Evolutionary conservation across 1,140 invertebrate genomes (phyloP), one percentile per base, ranked within the genome.

Genomic region (Lithobius niger): DNA sequence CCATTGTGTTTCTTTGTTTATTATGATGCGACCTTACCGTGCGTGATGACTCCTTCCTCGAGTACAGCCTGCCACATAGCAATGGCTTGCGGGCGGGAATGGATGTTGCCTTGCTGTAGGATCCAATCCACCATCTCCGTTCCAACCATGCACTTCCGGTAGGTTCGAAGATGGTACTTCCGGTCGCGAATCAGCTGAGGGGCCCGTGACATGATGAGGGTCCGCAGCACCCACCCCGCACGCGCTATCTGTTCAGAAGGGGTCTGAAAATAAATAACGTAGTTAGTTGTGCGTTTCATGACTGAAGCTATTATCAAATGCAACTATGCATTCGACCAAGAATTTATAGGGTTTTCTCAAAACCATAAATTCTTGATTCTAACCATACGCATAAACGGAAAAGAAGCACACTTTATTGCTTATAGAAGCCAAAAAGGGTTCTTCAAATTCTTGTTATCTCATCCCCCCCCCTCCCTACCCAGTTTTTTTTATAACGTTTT

Each of bases 61-160:
- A 89, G 70, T n/a, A 90, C 69, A 0, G 80, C 82, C 65, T 90
- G 87, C 82, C 84, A 89, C 79, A 88, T 87, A 24, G 80, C 83
- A 18, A 81, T 78, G 25, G 85, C 84, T 62, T 86, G 82, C 55
- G 78, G 76, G 54, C 84, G 69, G n/a, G 80, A 81, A 55, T 72
- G 71, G 4, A 76, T 71, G 71, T 72, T 49, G 74, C 74, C 60
- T 48, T 54, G 62, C 71, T 71, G 42, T 72, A 72, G 28, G 58
- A 86, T 67, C 85, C 86, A 89, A 65, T 88, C 84, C 1, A 86
- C 82, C 66, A 89, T 77, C 67, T 89, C 86, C 1, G 73, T 71
- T 21, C 79, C 79, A 18, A 79, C 71, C 67, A 79, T 70, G 60
- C 75, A 77, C 51, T 69, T 60, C 3, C 71, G 61, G 61, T 74